Base-by-base conservation (phyloP, 2,888 invertebrate species). In the Drosophila greeni region DNA sequence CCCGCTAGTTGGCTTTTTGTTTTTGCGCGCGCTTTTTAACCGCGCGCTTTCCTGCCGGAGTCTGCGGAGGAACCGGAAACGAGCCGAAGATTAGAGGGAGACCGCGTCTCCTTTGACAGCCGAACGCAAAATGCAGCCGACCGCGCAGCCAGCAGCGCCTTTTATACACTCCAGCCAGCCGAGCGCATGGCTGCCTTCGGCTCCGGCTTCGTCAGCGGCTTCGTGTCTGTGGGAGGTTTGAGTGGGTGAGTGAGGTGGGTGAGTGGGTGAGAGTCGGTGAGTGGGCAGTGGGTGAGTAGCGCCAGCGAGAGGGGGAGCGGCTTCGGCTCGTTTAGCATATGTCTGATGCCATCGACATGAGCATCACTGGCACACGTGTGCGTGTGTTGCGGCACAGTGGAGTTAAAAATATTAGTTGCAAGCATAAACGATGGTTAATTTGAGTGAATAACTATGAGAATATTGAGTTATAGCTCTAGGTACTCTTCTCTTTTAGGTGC, bases 21-120 rank as follows among this genome's bases (percentile, higher is more conserved):
- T 73, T 73, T 79, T 79, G 69, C 83, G 83, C 78, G 78, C 83
- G 81, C 83, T 82, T 82, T 79, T 80, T 74, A 23, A 23, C 48
- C 47, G 68, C 72, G 66, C 73, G 61, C 49, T 55, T 59, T 39
- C 51, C 45, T 55, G 49, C 8, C n/a, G 36, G 36, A 26, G 24
- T 36, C 55, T 47, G 52, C 52, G 55, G 7, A 8, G 55, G 7
- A 8, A 18, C 8, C 29, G 14, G 33, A 29, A 45, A 29, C 45
- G 39, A 42, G 49, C 47, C 33, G 31, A 26, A 7, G 36, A 20
- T 20, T 5, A n/a, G 14, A 37, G 55, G 16, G 23, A 36, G 57
- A 77, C 68, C 71, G 76, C 78, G 73, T 71, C 68, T 36, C 40
- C 78, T 67, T 75, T 73, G 83, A 68, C 61, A 74, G 78, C 73